Conservation (phyloP, 1,140 invertebrate species). For the Papilio polyxenes region DNA sequence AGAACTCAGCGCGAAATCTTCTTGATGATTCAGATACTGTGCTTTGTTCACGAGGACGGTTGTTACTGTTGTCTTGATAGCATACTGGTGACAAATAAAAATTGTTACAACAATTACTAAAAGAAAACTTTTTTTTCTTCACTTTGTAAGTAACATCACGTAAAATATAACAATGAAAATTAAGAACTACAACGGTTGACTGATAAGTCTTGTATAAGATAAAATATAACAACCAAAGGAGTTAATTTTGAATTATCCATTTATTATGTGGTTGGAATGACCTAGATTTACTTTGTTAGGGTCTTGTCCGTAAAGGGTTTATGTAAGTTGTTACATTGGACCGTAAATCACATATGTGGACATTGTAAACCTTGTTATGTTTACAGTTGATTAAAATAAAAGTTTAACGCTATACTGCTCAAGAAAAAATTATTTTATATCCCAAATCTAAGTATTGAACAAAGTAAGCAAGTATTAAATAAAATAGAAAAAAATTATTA, state of each 20-base stretch:
- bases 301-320: constrained; percentile 32
- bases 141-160: neutral
- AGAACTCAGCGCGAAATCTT: constrained; percentile 86
- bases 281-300: constrained; percentile 34
- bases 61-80: constrained; percentile 67
- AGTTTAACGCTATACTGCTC: neutral
- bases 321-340: constrained; percentile 25
- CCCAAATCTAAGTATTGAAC: too few relatives aligned
- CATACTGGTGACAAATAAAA: constrained; percentile 58
- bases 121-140: too few relatives aligned
- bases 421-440: too few relatives aligned
- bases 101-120: neutral
- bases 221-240: constrained; percentile 9
- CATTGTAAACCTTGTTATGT: neutral
- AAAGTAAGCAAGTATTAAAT: too few relatives aligned
- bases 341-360: constrained; percentile 11
- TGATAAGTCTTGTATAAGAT: neutral
- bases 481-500: too few relatives aligned
- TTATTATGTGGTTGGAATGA: constrained; percentile 7
- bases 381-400: neutral
- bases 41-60: constrained; percentile 67
- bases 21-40: constrained; percentile 81
- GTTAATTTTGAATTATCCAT: neutral
- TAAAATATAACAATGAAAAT: too few relatives aligned
- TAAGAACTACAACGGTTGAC: neutral